Percentiles rank a stretch among this genome's conserved stretches.
These are phyloP conservation scores for Drosophila kikkawai DNA, from an alignment of 1,140 invertebrate species.

Conservation along the genomic window DNA sequence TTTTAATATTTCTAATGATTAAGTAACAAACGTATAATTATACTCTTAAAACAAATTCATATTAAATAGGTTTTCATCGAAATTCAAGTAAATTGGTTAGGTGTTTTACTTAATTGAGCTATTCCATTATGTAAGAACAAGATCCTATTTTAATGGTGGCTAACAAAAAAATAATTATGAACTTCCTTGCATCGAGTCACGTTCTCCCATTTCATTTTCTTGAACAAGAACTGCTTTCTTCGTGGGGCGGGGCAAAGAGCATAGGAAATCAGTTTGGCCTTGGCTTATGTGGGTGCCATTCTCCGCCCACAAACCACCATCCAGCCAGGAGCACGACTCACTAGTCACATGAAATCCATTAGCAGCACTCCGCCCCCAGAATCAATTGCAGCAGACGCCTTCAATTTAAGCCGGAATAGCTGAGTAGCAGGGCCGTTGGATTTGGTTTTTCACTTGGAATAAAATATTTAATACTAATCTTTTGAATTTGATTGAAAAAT, in stretches of 20 bases:
- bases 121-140: not conserved
- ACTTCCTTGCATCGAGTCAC: slow-evolving; percentile 36
- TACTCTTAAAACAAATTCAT: not conserved
- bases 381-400: slow-evolving; percentile 42
- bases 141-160: slow-evolving; percentile 2
- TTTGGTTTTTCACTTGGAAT: not conserved
- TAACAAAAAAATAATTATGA: slow-evolving; percentile 10
- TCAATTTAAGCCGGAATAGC: slow-evolving; percentile 41
- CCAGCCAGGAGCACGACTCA: slow-evolving; percentile 25
- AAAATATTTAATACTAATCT: too few relatives aligned
- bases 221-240: not conserved
- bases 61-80: not conserved
- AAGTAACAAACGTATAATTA: too few relatives aligned
- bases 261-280: slow-evolving; percentile 48
- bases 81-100: not conserved
- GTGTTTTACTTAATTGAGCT: not conserved
- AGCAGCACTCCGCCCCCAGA: slow-evolving; percentile 31
- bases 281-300: slow-evolving; percentile 28
- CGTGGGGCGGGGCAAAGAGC: slow-evolving; percentile 8
- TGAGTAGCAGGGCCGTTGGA: slow-evolving; percentile 1
- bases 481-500: not conserved
- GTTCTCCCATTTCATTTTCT: slow-evolving; percentile 22
- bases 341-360: slow-evolving; percentile 60
- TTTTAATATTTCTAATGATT: not conserved
- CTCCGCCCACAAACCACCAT: slow-evolving; percentile 6